Conservation (phyloP, 64 coral and sea anemone species). For the Stichodactyla helianthus region DNA sequence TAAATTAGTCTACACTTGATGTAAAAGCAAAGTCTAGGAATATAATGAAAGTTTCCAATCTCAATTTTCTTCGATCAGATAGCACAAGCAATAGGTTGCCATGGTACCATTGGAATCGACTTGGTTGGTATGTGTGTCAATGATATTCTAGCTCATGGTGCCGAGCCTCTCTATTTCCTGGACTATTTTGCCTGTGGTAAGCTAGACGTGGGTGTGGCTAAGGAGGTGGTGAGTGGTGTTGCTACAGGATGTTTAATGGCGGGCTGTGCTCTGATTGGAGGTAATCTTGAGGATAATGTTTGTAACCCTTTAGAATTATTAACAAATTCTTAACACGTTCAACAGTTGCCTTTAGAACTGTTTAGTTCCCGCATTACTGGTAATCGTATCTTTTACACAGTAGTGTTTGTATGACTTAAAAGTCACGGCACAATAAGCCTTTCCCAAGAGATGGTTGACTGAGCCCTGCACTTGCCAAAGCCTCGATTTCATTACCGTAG, state of each 20-base stretch:
- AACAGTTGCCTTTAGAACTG: not conserved
- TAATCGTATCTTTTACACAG: too few relatives aligned
- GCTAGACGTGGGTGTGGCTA: conserved; percentile 64
- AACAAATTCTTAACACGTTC: not conserved
- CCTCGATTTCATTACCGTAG: too few relatives aligned
- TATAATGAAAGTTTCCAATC: not conserved
- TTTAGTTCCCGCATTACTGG: too few relatives aligned
- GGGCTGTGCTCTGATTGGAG: conserved; percentile 91
- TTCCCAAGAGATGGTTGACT: too few relatives aligned
- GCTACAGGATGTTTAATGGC: conserved; percentile 70
- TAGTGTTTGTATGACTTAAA: too few relatives aligned
- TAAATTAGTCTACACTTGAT: too few relatives aligned
- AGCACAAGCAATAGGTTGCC: conserved; percentile 58
- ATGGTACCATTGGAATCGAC: conserved; percentile 81
- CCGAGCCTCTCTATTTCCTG: conserved; percentile 85
- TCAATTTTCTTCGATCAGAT: conserved; percentile 25
- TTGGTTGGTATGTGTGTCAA: conserved; percentile 96
- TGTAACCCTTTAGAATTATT: not conserved
- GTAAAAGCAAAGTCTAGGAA: too few relatives aligned
- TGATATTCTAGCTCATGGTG: conserved; percentile 92
- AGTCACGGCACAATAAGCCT: too few relatives aligned
- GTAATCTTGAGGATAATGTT: conserved; percentile 23
- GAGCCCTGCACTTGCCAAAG: too few relatives aligned
- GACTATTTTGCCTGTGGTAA: conserved; percentile 86
- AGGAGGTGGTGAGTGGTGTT: conserved; percentile 67